A percentile compares a stretch with the other conserved stretches of the same genome.
Evolutionary conservation across 1,140 invertebrate species (phyloP).

Genomic region (Papilio machaon): DNA sequence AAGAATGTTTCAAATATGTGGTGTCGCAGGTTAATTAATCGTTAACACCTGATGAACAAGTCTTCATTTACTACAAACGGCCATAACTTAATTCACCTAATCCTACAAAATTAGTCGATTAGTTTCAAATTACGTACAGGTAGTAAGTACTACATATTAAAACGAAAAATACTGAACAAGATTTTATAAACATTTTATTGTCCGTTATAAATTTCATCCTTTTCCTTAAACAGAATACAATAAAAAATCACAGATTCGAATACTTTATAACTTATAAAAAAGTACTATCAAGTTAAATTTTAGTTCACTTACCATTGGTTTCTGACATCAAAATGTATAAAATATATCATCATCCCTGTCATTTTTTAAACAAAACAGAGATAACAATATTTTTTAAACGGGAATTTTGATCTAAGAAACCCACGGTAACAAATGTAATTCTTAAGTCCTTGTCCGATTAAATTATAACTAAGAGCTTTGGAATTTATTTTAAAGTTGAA

Average conservation of each 20-base stretch:
- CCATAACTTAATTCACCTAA: too few relatives aligned
- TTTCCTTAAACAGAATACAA: conserved; percentile 6
- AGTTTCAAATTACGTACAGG: too few relatives aligned
- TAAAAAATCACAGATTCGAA: conserved; percentile 28
- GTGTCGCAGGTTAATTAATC: too few relatives aligned
- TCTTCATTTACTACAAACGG: too few relatives aligned
- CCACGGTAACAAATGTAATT: not conserved
- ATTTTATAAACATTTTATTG: not conserved
- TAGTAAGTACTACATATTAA: not conserved
- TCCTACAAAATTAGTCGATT: too few relatives aligned
- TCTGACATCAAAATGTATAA: too few relatives aligned
- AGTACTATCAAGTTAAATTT: conserved; percentile 3
- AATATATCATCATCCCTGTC: too few relatives aligned
- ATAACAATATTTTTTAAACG: too few relatives aligned
- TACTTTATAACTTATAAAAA: conserved; percentile 7
- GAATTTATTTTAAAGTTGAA: not conserved
- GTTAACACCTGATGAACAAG: too few relatives aligned
- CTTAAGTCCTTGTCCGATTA: conserved; percentile 6
- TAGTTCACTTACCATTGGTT: not conserved
- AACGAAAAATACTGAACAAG: not conserved
- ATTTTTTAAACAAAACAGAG: too few relatives aligned
- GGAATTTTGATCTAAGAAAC: too few relatives aligned
- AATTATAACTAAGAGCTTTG: not conserved
- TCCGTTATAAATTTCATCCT: not conserved
- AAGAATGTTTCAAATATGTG: too few relatives aligned